Evolutionary conservation across 2,113 vertebrate species (phyloP).

Genomic region (Pedetes capensis): DNA sequence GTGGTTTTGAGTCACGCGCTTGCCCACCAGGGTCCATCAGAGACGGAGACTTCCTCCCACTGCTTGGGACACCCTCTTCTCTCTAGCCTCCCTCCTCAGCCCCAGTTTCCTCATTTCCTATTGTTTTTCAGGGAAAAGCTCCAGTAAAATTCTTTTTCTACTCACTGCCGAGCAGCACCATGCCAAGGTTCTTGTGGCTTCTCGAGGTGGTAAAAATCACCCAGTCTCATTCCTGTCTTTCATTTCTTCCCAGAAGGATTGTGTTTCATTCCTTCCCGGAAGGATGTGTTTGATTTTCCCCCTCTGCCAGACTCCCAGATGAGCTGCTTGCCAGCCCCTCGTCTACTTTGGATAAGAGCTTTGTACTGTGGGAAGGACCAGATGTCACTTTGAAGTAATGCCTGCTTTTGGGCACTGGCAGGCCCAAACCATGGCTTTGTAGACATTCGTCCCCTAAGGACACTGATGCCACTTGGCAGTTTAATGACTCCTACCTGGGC

Average conservation of each 20-base stretch:
- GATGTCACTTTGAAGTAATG: background rate
- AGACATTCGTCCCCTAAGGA: fast-evolving
- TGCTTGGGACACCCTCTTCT: background rate
- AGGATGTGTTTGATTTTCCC: background rate
- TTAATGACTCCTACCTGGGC: background rate
- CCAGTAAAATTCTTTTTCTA: background rate
- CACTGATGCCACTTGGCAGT: too few relatives aligned
- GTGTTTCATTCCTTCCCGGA: background rate
- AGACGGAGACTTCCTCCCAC: background rate
- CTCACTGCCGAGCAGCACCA: background rate
- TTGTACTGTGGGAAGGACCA: background rate
- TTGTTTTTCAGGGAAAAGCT: background rate
- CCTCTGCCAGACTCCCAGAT: background rate
- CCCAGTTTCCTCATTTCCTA: background rate
- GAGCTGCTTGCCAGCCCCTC: background rate
- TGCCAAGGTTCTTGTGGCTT: background rate
- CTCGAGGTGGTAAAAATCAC: background rate
- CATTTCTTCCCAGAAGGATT: background rate
- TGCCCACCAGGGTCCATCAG: too few relatives aligned
- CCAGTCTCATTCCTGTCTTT: background rate
- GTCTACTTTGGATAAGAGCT: background rate
- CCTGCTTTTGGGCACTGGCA: background rate
- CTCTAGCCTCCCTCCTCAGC: background rate
- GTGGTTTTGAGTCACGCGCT: background rate
- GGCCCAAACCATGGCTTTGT: background rate